Conservation (phyloP, 2,113 vertebrate genomes). For the Cnemophilus loriae region DNA sequence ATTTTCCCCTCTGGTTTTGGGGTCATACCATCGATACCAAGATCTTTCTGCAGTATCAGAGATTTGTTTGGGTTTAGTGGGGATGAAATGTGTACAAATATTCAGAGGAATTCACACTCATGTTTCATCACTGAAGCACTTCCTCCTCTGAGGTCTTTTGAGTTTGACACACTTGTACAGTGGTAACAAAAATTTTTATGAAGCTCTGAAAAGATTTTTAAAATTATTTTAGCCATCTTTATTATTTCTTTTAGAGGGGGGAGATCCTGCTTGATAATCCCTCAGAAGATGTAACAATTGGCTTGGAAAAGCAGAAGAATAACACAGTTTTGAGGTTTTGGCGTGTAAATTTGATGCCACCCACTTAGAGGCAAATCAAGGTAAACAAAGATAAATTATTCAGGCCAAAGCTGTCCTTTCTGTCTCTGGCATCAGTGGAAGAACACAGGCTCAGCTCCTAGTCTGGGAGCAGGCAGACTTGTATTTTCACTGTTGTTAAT, state of each 20-base stretch:
- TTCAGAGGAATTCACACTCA: background rate
- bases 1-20: background rate
- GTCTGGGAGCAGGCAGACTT: background rate
- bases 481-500: background rate
- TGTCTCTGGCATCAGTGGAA: background rate
- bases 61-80: background rate
- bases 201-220: background rate
- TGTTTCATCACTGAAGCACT: background rate
- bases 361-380: background rate
- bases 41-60: background rate
- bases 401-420: background rate
- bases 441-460: background rate
- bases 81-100: background rate
- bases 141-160: background rate
- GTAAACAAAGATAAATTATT: background rate
- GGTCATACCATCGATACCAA: rapidly evolving
- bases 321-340: background rate
- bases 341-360: background rate
- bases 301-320: background rate
- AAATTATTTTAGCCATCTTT: background rate
- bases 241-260: background rate
- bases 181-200: background rate
- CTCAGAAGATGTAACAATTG: background rate
- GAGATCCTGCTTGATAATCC: background rate
- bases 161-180: background rate